Base-by-base conservation (phyloP, 2,113 vertebrate genomes). In the Colinus virginianus region DNA sequence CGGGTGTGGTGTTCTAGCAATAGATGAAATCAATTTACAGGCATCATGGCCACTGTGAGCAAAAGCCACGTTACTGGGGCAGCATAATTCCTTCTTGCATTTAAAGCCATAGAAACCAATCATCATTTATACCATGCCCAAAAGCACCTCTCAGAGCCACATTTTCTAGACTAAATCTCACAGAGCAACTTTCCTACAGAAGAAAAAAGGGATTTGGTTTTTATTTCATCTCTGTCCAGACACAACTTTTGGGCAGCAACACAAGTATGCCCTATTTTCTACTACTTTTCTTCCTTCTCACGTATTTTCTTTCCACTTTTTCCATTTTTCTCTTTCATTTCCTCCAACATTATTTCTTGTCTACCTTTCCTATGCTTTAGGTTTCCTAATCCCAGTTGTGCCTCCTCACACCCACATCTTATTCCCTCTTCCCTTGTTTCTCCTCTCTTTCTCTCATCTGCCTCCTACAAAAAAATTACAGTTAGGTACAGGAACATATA, bases 281-380 rank as follows among this genome's bases (percentile, higher is more conserved):
- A 58, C 49, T 70, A 17, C 45, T 36, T 68, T 81, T 78, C 61
- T 92, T 90, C 51, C 88, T 86, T 78, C 40, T n/a, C n/a, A n/a
- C n/a, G n/a, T n/a, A 75, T 43, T 93, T 91, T 77, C 36, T 84
- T 87, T 78, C 67, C 30, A 64, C 56, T n/a, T 87, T 88, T 56
- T 26, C 59, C 68, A 82, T 72, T 89, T 94, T 82, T 89, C 61
- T 88, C 66, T 82, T 89, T 76, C 53, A 90, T 92, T 95, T 95
- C 42, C 63, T 46, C 76, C 77, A 38, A 14, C 49, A 45, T 17
- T 85, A 59, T 85, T 94, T 93, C 59, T 43, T 76, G 36, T 62
- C 68, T 80, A 28, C 23, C 38, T 87, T 87, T 85, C 63, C 32
- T 77, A 55, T 42, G 34, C 32, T 90, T 84, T 32, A 72, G 72